These are phyloP conservation scores for Tragelaphus buxtoni DNA, from an alignment of 2,113 vertebrate species.

Conservation along the genomic window DNA sequence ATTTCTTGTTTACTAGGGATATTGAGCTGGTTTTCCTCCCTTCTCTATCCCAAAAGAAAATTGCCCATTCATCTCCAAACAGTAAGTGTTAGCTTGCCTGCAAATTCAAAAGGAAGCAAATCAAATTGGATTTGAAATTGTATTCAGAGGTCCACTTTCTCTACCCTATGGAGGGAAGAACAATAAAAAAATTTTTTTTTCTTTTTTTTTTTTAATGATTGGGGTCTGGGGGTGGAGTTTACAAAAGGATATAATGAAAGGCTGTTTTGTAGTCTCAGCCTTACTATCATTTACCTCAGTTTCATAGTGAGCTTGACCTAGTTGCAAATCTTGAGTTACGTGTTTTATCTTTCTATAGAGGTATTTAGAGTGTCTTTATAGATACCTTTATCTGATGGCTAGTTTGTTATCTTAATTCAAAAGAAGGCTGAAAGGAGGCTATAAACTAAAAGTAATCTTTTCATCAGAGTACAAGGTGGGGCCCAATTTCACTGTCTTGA, in stretches of 20 bases:
- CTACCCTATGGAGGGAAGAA: not conserved
- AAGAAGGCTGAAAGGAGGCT: not conserved
- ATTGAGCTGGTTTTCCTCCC: not conserved
- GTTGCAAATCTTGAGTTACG: not conserved
- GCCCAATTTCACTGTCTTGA: not conserved
- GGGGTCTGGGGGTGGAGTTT: not conserved
- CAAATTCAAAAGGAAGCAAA: not conserved
- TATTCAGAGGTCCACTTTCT: not conserved
- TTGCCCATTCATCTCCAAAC: not conserved
- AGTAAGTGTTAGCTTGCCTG: not conserved
- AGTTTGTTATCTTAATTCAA: constrained; percentile 8
- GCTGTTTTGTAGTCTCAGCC: not conserved
- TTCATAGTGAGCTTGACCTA: not conserved
- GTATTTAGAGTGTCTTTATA: not conserved
- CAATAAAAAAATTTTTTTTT: not conserved
- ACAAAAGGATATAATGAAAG: not conserved
- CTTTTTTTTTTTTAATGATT: not conserved
- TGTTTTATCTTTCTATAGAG: not conserved
- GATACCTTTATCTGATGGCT: not conserved
- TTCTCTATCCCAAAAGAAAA: not conserved
- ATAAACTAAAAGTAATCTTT: not conserved
- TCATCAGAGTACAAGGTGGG: not conserved
- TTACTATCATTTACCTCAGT: not conserved
- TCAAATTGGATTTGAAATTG: not conserved
- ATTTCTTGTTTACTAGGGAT: not conserved